Conservation (phyloP, 2,888 invertebrate genomes). For the Drosophila neonasuta region DNA sequence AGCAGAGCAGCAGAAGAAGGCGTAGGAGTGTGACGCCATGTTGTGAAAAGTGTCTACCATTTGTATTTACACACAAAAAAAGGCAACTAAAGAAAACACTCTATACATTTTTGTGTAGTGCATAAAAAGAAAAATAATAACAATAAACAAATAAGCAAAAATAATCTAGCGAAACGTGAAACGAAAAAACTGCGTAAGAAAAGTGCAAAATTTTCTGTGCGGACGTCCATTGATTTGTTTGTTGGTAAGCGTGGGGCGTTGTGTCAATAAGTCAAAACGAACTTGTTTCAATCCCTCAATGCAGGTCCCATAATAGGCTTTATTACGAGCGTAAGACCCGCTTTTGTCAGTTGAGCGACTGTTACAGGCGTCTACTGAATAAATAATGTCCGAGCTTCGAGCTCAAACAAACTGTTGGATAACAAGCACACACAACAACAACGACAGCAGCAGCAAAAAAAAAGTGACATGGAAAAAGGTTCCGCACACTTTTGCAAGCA, state of each 20-base stretch:
- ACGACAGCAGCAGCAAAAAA: not conserved
- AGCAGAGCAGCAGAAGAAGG: constrained; percentile 37
- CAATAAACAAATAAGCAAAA: constrained; percentile 11
- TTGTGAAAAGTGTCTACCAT: constrained; percentile 73
- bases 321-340: constrained; percentile 18
- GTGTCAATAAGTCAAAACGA: constrained; percentile 47
- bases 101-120: constrained; percentile 8
- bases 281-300: constrained; percentile 20
- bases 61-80: constrained; percentile 46
- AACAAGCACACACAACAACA: constrained; percentile 16
- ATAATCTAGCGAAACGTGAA: constrained; percentile 5
- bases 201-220: constrained; percentile 41
- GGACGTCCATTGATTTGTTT: constrained; percentile 64
- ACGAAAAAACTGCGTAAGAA: not conserved
- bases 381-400: constrained; percentile 30
- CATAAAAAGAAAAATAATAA: constrained; percentile 22
- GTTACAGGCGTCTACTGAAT: constrained; percentile 28
- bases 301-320: constrained; percentile 31
- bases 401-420: constrained; percentile 38
- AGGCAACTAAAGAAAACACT: constrained; percentile 17
- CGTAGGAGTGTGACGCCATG: constrained; percentile 75
- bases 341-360: constrained; percentile 31
- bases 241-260: constrained; percentile 59
- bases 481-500: constrained; percentile 10
- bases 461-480: constrained; percentile 11